phyloP scores from a whole-genome alignment of 2,888 invertebrate genomes.

The Monopis laevigella region DNA sequence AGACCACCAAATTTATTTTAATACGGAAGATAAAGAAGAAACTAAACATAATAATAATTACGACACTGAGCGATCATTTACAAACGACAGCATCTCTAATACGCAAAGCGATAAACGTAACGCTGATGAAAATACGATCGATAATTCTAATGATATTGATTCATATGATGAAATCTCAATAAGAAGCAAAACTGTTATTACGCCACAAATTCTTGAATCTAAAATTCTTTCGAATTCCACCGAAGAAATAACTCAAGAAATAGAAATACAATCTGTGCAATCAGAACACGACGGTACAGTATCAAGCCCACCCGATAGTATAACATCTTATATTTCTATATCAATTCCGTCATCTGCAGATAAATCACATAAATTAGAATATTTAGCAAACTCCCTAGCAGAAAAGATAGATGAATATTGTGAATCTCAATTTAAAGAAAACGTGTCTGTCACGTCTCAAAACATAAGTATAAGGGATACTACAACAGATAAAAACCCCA shows the following conservation, averaged over 20 bases:
- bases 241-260: constrained; percentile 28
- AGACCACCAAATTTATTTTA: constrained; percentile 49
- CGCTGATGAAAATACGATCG: constrained; percentile 25
- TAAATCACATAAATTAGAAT: constrained; percentile 57
- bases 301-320: constrained; percentile 57
- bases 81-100: constrained; percentile 47
- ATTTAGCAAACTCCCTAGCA: constrained; percentile 58
- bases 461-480: constrained; percentile 25
- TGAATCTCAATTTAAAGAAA: constrained; percentile 53
- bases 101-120: constrained; percentile 43
- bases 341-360: constrained; percentile 59
- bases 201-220: constrained; percentile 23
- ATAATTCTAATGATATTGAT: constrained; percentile 27
- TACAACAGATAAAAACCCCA: constrained; percentile 37
- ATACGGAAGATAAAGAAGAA: constrained; percentile 40
- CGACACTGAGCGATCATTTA: constrained; percentile 53
- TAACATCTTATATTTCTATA: constrained; percentile 62
- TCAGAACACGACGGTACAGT: constrained; percentile 60
- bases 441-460: constrained; percentile 26
- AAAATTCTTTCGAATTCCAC: constrained; percentile 17
- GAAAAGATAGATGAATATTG: constrained; percentile 65
- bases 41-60: constrained; percentile 21
- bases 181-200: constrained; percentile 29
- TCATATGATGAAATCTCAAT: constrained; percentile 39
- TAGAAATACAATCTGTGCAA: constrained; percentile 41